Percentiles rank a stretch among this genome's conserved stretches.
Conservation (phyloP, 2,113 vertebrate species). For the Thermophis baileyi region DNA sequence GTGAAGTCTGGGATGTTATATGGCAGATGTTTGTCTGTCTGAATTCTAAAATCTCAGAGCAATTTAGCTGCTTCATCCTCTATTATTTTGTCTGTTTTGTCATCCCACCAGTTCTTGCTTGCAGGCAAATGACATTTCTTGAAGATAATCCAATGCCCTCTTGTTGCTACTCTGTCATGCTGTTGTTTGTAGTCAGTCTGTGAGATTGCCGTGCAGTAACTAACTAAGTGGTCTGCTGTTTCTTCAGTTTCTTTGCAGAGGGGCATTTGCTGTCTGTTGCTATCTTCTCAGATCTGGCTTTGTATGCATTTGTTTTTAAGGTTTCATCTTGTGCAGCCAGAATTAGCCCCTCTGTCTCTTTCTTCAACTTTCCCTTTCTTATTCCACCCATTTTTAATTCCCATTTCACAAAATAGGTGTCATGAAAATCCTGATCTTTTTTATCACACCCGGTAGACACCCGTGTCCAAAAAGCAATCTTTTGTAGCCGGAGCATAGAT, state of each 20-base stretch:
- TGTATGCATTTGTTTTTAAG: not conserved
- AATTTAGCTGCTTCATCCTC: not conserved
- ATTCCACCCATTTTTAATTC: not conserved
- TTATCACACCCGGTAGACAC: not conserved
- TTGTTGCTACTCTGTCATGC: not conserved
- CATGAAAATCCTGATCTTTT: not conserved
- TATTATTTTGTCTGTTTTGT: not conserved
- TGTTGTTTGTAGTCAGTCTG: not conserved
- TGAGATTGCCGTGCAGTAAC: not conserved
- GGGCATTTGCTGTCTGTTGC: not conserved
- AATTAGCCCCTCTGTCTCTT: not conserved
- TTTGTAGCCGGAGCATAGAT: not conserved
- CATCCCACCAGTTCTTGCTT: not conserved
- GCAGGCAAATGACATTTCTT: not conserved
- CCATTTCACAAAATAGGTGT: not conserved
- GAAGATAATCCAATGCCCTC: not conserved
- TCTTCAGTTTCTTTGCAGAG: not conserved
- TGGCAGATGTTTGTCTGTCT: not conserved
- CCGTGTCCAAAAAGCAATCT: not conserved
- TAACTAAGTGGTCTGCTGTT: not conserved
- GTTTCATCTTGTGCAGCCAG: not conserved
- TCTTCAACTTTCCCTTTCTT: not conserved
- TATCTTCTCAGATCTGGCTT: not conserved
- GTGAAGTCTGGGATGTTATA: not conserved
- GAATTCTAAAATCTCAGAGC: not conserved